phyloP scores from a whole-genome alignment of 2,113 vertebrate genomes.

The Microtus montanus region DNA sequence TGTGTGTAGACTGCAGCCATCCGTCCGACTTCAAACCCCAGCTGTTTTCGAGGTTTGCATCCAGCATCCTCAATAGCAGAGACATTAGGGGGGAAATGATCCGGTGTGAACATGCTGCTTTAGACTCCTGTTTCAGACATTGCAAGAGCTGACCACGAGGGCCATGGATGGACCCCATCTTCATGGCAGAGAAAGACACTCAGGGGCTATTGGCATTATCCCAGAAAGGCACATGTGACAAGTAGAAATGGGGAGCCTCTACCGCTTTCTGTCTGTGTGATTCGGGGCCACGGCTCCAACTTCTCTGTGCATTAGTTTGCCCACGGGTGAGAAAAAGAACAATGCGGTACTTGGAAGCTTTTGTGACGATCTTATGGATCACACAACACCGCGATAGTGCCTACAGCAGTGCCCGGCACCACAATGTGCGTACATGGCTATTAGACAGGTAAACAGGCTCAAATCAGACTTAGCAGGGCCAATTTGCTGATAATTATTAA shows the following conservation, averaged over 20 bases:
- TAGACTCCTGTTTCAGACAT: background rate
- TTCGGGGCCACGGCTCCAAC: background rate
- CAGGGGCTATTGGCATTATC: background rate
- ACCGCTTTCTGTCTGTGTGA: background rate
- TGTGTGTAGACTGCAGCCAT: background rate
- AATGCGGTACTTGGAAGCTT: background rate
- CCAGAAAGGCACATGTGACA: background rate
- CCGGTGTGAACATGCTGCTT: rapidly evolving
- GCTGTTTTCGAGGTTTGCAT: background rate
- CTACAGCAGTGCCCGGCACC: background rate
- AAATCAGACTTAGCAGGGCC: background rate
- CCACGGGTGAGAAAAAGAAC: background rate
- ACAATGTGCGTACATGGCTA: background rate
- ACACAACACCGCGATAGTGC: background rate
- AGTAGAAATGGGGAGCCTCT: background rate
- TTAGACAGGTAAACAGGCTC: background rate
- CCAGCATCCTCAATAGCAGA: background rate
- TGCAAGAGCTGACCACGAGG: background rate
- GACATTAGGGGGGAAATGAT: background rate
- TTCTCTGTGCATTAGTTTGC: background rate
- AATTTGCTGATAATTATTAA: background rate
- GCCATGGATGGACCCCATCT: rapidly evolving
- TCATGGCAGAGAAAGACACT: background rate
- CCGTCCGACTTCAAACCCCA: background rate
- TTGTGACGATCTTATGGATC: background rate